These are phyloP conservation scores for Gallinago paraguaiae DNA, from an alignment of 2,113 vertebrate species.

Conservation along the genomic window DNA sequence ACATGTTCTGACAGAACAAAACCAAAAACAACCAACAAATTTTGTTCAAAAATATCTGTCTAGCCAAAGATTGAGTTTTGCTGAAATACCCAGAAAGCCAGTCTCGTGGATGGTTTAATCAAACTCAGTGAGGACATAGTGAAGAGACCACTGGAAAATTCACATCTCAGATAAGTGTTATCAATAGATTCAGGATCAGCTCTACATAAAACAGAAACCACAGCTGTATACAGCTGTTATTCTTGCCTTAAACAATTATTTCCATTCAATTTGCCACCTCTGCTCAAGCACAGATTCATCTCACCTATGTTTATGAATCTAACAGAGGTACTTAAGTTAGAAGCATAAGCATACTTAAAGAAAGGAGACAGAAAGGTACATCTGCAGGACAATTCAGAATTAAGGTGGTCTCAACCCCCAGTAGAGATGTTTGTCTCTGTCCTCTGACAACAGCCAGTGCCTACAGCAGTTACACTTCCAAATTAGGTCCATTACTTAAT, in stretches of 20 bases:
- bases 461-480: not conserved
- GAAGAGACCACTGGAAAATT: not conserved
- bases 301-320: not conserved
- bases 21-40: not conserved
- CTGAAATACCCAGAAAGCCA: not conserved
- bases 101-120: not conserved
- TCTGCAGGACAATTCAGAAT: not conserved
- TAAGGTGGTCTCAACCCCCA: not conserved
- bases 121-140: not conserved
- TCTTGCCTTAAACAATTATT: not conserved
- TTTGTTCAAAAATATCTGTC: not conserved
- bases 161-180: fast-evolving
- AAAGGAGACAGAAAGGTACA: not conserved
- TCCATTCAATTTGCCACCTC: not conserved
- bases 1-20: not conserved
- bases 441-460: not conserved
- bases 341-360: not conserved
- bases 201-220: not conserved
- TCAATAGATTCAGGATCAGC: not conserved
- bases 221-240: not conserved
- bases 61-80: not conserved
- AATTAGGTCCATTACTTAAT: conserved; percentile 40
- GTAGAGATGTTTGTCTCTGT: not conserved
- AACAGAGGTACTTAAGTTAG: not conserved
- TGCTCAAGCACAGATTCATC: not conserved